Percentiles rank a stretch among this genome's conserved stretches.
Evolutionary conservation across 1,140 invertebrate genomes (phyloP).

Genomic region (Anagrus nilaparvatae): DNA sequence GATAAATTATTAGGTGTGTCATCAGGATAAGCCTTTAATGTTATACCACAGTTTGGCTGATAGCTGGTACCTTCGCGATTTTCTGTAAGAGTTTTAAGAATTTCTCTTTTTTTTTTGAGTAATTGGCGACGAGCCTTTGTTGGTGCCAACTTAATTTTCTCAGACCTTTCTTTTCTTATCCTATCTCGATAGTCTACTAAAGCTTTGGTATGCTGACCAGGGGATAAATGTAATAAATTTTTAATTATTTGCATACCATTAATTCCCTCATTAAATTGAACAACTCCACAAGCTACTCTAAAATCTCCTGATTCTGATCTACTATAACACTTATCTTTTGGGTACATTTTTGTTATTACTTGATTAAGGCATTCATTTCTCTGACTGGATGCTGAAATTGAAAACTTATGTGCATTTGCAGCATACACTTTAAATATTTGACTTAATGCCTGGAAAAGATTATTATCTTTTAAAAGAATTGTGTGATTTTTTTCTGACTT

Average conservation of each 20-base stretch:
- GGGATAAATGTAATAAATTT: neutral
- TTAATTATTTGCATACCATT: too few relatives aligned
- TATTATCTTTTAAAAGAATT: slow-evolving; percentile 1
- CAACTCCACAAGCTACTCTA: slow-evolving; percentile 11
- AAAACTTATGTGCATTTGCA: slow-evolving; percentile 12
- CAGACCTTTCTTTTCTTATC: slow-evolving; percentile 5
- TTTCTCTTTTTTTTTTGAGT: too few relatives aligned
- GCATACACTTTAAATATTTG: slow-evolving; percentile 13
- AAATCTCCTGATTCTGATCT: slow-evolving; percentile 14
- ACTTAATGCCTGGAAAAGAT: slow-evolving; percentile 2
- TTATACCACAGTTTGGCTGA: slow-evolving; percentile 1
- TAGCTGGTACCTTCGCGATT: too few relatives aligned
- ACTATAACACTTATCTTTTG: slow-evolving; percentile 13
- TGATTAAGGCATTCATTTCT: slow-evolving; percentile 12
- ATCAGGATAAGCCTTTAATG: neutral
- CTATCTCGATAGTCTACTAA: neutral
- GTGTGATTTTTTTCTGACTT: too few relatives aligned
- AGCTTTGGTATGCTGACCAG: neutral
- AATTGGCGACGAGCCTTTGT: neutral
- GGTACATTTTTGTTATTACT: slow-evolving; percentile 9
- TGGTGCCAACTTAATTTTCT: slow-evolving; percentile 6
- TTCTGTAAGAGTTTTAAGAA: too few relatives aligned
- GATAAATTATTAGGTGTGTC: neutral
- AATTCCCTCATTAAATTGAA: slow-evolving; percentile 15
- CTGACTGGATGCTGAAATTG: slow-evolving; percentile 13